Percentiles rank a stretch among this genome's conserved stretches.
Conservation (phyloP, 2,797 vertebrate genomes). For the Psittacula echo region DNA sequence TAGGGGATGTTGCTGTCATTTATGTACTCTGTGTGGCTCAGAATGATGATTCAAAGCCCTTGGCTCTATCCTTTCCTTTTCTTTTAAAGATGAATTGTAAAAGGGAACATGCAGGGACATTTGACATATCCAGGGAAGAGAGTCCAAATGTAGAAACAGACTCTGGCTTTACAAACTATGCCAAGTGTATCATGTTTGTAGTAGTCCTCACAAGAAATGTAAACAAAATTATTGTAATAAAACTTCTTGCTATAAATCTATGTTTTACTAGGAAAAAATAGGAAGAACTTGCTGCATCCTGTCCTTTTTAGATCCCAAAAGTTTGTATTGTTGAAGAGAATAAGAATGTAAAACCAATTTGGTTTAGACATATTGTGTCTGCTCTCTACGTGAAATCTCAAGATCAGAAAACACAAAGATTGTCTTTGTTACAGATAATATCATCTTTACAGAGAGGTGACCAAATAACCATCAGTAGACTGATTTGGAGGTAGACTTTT, state of each 20-base stretch:
- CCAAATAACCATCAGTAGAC: neutral
- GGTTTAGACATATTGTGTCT: neutral
- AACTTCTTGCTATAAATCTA: neutral
- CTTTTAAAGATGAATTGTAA: neutral
- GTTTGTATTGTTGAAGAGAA: neutral
- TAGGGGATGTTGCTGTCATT: neutral
- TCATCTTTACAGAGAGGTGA: neutral
- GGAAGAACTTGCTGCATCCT: neutral
- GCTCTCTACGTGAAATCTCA: neutral
- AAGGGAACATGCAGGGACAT: neutral
- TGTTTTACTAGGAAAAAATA: neutral
- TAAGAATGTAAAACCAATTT: neutral
- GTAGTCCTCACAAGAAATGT: neutral
- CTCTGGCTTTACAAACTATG: neutral
- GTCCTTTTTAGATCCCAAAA: neutral
- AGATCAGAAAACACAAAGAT: neutral
- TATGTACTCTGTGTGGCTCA: neutral
- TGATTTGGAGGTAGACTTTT: neutral
- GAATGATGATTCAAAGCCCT: neutral
- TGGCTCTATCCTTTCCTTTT: neutral
- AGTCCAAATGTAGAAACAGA: neutral
- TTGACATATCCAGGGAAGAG: neutral
- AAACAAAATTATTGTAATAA: neutral
- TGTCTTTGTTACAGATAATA: neutral
- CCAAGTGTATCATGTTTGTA: neutral